Base-by-base conservation (phyloP, 1,140 invertebrate genomes). In the Sminthurinus signatus region DNA sequence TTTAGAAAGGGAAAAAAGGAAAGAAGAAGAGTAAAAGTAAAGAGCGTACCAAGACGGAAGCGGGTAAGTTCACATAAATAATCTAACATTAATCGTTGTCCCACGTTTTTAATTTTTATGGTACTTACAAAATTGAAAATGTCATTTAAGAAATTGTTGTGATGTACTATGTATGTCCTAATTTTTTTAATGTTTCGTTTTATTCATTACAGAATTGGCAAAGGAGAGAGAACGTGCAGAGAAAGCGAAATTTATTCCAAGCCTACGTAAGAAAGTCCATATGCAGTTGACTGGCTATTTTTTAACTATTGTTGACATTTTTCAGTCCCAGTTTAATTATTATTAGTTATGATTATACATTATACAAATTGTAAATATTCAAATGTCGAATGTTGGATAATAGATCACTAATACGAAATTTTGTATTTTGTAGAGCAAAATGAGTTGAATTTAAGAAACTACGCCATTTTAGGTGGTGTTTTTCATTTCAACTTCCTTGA, bases 221-320 rank as follows among this genome's bases (percentile, higher is more conserved):
- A 71, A 71, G 29, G 70, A 71, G 31, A 23, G 67, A 15, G 70
- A 71, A 46, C 52, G 70, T 42, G 51, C 39, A 29, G 70, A 71
- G 58, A 71, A 71, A 52, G 64, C 66, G 0, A 15, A 66, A 19
- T 67, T 61, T 21, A 62, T 68, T 43, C 70, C 70, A n/a, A 43
- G n/a, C 15, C 27, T 71, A 17, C 8, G 5, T 21, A 5, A 21
- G n/a, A n/a, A n/a, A n/a, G n/a, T n/a, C n/a, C n/a, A n/a, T n/a
- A n/a, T n/a, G n/a, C n/a, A n/a, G n/a, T n/a, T n/a, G n/a, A n/a
- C n/a, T n/a, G n/a, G n/a, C n/a, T n/a, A n/a, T n/a, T n/a, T n/a
- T n/a, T n/a, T n/a, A n/a, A n/a, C n/a, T n/a, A n/a, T n/a, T n/a
- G n/a, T n/a, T n/a, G n/a, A n/a, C n/a, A n/a, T n/a, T n/a, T n/a